Base-by-base conservation (phyloP, 2,113 vertebrate genomes). In the Crocuta crocuta region DNA sequence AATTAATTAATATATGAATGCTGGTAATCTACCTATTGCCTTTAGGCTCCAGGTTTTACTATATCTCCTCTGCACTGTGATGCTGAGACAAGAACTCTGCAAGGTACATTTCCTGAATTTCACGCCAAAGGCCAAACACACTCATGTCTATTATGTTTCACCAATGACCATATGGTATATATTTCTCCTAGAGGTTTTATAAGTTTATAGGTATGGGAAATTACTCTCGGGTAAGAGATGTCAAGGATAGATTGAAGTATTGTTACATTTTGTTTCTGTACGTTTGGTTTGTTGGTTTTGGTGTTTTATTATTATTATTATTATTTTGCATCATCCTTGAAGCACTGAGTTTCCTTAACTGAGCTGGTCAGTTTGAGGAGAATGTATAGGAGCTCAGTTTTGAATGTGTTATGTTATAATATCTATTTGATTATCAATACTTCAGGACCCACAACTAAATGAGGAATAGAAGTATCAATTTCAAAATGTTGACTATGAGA, bases 401-500 rank as follows among this genome's bases (percentile, higher is more conserved):
- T 78, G 84, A 87, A 74, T 0, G 26, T 50, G 21, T 45, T 65
- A 92, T 16, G 2, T 68, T 83, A 65, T 92, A 61, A 63, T n/a
- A 68, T 21, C 45, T 55, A n/a, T 79, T 68, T 24, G 35, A 45
- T 73, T 86, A 71, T 11, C 33, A 76, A 12, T 63, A n/a, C 50
- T 21, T 89, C 33, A 92, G 7, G 58, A 10, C n/a, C 3, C 7
- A 71, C 5, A 83, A 13, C 17, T 79, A 65, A 89, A 55, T 65
- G 5, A 89, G 33, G 48, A 89, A 71, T 33, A 80, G 45, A 84
- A 80, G 2, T 17, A 88, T 87, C 28, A 12, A n/a, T 85, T 84
- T 58, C 33, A 97, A 92, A 94, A 58, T 33, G 7, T 78, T 95
- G 78, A 7, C 17, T 94, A 39, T 43, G 35, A 68, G 63, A 80